Evolutionary conservation across 2,797 vertebrate genomes (phyloP).

Genomic region (Chlorospingus semifuscus): DNA sequence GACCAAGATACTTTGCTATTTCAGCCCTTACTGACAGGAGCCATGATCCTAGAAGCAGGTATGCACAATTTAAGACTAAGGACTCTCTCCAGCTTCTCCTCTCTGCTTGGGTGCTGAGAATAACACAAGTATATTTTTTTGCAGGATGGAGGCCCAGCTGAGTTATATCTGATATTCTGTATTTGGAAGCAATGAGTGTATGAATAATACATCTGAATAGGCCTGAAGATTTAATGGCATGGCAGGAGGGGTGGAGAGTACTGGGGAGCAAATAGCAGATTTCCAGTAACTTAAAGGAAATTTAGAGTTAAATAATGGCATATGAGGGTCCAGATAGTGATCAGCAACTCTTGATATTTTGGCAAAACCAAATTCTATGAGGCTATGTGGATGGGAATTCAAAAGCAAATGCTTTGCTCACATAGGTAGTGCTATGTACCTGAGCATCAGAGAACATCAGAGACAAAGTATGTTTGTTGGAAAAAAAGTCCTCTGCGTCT

Average conservation of each 20-base stretch:
- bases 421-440: not conserved
- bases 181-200: not conserved
- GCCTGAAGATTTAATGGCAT: not conserved
- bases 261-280: not conserved
- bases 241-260: not conserved
- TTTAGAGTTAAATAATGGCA: not conserved
- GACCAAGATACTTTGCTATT: not conserved
- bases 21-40: not conserved
- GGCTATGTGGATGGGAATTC: not conserved
- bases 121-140: not conserved
- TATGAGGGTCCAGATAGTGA: not conserved
- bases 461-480: not conserved
- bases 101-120: not conserved
- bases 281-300: not conserved
- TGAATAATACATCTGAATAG: constrained; percentile 24
- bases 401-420: not conserved
- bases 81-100: not conserved
- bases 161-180: not conserved
- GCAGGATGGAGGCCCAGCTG: not conserved
- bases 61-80: not conserved
- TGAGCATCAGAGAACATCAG: not conserved
- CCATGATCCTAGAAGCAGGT: not conserved
- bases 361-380: not conserved
- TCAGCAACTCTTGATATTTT: not conserved
- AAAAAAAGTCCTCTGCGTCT: not conserved